Evolutionary conservation across 30 jellyfish, hydroid and myxozoan genomes (phyloP), one percentile per base, ranked within the genome.

Genomic region (Cassiopea xamachana): DNA sequence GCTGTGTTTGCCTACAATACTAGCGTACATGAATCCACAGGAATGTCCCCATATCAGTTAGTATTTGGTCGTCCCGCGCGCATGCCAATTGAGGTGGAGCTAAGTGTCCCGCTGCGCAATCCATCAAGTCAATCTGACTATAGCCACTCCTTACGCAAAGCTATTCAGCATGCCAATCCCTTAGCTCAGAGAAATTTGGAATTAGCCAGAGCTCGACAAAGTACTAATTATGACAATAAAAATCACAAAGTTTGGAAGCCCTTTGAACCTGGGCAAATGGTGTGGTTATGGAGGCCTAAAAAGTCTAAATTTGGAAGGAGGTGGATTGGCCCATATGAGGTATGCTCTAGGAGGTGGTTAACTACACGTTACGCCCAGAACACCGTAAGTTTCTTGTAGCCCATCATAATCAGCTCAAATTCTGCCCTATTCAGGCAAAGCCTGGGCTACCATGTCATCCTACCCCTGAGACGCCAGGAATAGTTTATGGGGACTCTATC

Each of bases 1-100:
- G 87, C 92, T 45, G 87, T 81, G 15, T 79, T 68, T 62, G 96
- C 96, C 64, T 79, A 79, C 80, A 79, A 78, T 67, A 87, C 91
- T 39, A 71, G 87, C 51, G 75, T 43, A 50, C 77, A 88, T 59
- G 96, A 70, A 60, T 79, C 96, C 44, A 79, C 92, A 27, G 81
- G 69, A 58, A 13, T 64, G n/a, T 55, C 87, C 46, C 92, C 92
- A 17, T 84, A 84, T 55, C 78, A 1, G 59, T 73, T 72, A 47
- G 51, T 84, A 12, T 84, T 84, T 84, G 92, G 90, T 18, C 90
- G 86, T 27, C 77, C 47, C 6, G 92, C 90, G 8, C 73, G 82
- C 74, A 27, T 79, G 75, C 87, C 87, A 55, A 79, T n/a, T 49
- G 72, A 79, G 69, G 46, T 61, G 48, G 84, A 18, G 47, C 47